Evolutionary conservation across 1,140 invertebrate genomes (phyloP), one percentile per base, ranked within the genome.

Genomic region (Drosophila ogumai): DNA sequence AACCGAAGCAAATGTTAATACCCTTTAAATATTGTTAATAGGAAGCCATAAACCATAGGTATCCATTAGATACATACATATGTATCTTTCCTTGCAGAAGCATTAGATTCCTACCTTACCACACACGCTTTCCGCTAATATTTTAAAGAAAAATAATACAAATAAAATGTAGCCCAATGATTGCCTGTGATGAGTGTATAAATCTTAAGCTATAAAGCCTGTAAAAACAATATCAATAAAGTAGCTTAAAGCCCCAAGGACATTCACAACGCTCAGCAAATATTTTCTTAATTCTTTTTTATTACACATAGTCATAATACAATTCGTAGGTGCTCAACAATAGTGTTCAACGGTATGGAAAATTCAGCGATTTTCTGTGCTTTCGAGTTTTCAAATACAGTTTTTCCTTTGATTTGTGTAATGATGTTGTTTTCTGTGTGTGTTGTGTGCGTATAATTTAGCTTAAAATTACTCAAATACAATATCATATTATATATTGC

Each of bases 391-490:
- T 79, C 66, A 41, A 31, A 25, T 66, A 58, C 28, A 58, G 28
- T 38, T 36, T 58, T 36, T 58, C 36, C 52, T 46, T 58, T 44
- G 52, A 58, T 67, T 38, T 19, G 64, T 43, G 41, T 66, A 57
- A 71, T 49, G 57, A 81, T 49, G 44, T 63, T 63, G 17, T 22
- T 17, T 8, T 28, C 25, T 28, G 31, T 54, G 71, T 73, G 60
- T 46, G 49, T 66, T 22, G 22, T 22, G 72, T 74, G 60, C 50
- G 55, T 61, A 80, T 79, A 65, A 84, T 72, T 73, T 84, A 84
- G 64, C 81, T 86, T 82, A 86, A 79, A 81, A 86, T 72, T 85
- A 79, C 41, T 57, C 80, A 85, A 69, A 78, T 84, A 75, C 58
- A 72, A 71, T 81, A 54, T 15, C 43, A 22, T 36, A 9, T 31